These are phyloP conservation scores for Aulostomus chinensis DNA, from an alignment of 2,797 vertebrate species.

Conservation along the genomic window DNA sequence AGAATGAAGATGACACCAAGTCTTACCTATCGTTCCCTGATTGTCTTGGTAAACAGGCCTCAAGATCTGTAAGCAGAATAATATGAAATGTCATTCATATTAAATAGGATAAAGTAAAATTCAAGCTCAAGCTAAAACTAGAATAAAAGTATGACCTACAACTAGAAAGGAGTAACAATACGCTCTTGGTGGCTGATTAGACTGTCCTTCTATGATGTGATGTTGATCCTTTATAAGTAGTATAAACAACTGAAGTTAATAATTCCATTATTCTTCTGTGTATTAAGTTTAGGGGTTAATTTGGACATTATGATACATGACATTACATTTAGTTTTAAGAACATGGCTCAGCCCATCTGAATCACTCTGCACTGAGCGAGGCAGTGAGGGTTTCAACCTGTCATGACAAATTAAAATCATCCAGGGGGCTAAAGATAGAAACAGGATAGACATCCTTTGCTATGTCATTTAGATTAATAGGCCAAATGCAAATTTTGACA, in stretches of 20 bases:
- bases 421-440: conserved; percentile 12
- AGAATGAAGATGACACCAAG: background rate
- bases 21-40: conserved; percentile 83
- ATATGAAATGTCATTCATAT: conserved; percentile 29
- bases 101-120: too few species aligned
- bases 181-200: too few species aligned
- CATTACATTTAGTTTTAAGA: conserved; percentile 12
- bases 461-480: conserved; percentile 8
- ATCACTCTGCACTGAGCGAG: conserved; percentile 11
- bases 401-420: conserved; percentile 39
- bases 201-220: background rate
- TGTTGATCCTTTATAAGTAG: background rate
- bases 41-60: conserved; percentile 89
- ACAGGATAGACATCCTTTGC: conserved; percentile 6
- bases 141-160: too few species aligned
- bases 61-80: conserved; percentile 83
- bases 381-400: conserved; percentile 31
- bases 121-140: too few species aligned
- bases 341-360: conserved; percentile 15
- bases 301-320: conserved; percentile 1
- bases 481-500: too few species aligned
- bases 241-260: background rate
- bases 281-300: background rate
- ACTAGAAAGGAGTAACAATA: too few species aligned
- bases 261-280: background rate